These are phyloP conservation scores for Talpa occidentalis DNA, from an alignment of 2,113 vertebrate species.

Conservation along the genomic window DNA sequence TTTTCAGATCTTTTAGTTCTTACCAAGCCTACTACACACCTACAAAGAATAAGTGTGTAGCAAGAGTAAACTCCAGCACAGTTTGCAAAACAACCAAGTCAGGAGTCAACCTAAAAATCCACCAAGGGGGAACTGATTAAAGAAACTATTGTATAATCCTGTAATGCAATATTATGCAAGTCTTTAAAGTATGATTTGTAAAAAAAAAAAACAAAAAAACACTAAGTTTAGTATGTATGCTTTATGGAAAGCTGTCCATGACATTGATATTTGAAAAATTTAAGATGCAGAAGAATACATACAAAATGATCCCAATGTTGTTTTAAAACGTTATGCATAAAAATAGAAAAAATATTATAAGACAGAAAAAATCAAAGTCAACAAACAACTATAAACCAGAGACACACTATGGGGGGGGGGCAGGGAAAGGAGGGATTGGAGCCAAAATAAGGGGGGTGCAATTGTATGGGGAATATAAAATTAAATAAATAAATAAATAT, in stretches of 20 bases:
- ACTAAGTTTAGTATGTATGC: neutral
- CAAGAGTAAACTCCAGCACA: neutral
- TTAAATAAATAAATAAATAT: too few relatives aligned
- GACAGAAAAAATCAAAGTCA: too few relatives aligned
- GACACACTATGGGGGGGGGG: too few relatives aligned
- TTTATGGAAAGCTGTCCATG: neutral
- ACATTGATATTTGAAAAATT: neutral
- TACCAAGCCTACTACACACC: neutral
- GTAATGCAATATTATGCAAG: neutral
- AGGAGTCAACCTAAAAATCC: slow-evolving; percentile 9
- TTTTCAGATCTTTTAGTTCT: neutral
- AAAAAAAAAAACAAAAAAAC: too few relatives aligned
- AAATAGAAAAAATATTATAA: too few relatives aligned
- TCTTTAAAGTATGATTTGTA: neutral
- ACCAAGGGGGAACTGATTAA: neutral
- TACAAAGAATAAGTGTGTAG: neutral
- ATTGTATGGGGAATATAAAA: too few relatives aligned
- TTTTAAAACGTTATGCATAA: neutral
- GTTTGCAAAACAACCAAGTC: slow-evolving; percentile 26
- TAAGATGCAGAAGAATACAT: neutral
- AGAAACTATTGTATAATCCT: neutral
- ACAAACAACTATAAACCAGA: too few relatives aligned
- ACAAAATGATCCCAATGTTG: neutral
- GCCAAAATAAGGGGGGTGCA: too few relatives aligned
- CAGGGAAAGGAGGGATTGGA: too few relatives aligned